Percentiles rank a stretch among this genome's conserved stretches.
Conservation (phyloP, 2,113 vertebrate genomes). For the Microcebus ravelobensis region DNA sequence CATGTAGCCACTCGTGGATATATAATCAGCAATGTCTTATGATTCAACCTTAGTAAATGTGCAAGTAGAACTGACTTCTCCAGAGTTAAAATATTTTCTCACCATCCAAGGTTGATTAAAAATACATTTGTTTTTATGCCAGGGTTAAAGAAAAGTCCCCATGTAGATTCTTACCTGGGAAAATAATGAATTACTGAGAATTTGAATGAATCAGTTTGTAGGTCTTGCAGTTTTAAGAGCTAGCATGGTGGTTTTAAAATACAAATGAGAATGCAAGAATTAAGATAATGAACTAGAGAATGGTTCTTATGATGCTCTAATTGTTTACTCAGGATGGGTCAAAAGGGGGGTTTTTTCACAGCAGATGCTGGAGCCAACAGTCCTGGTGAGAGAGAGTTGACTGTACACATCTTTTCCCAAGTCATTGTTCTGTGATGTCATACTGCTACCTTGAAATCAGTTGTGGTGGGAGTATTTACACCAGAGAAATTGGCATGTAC, state of each 20-base stretch:
- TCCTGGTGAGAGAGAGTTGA: neutral
- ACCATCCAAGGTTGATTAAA: neutral
- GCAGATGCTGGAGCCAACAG: too few relatives aligned
- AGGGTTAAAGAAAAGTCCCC: neutral
- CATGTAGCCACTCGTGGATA: neutral
- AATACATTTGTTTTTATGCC: neutral
- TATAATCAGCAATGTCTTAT: accelerated
- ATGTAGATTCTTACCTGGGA: neutral
- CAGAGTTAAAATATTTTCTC: neutral
- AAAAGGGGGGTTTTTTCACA: accelerated
- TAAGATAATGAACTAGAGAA: neutral
- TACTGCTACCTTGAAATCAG: neutral
- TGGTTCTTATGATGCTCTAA: accelerated
- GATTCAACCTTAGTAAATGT: neutral
- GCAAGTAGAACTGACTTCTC: neutral
- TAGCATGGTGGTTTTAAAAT: neutral
- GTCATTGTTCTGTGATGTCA: accelerated
- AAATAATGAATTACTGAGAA: neutral
- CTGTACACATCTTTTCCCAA: accelerated
- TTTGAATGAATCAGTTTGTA: neutral
- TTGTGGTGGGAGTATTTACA: accelerated
- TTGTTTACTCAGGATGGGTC: too few relatives aligned
- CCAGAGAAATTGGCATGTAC: accelerated
- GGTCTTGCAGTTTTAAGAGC: neutral
- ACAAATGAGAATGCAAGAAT: neutral